Conservation (phyloP, 2,113 vertebrate species). For the Brachirus orientalis region DNA sequence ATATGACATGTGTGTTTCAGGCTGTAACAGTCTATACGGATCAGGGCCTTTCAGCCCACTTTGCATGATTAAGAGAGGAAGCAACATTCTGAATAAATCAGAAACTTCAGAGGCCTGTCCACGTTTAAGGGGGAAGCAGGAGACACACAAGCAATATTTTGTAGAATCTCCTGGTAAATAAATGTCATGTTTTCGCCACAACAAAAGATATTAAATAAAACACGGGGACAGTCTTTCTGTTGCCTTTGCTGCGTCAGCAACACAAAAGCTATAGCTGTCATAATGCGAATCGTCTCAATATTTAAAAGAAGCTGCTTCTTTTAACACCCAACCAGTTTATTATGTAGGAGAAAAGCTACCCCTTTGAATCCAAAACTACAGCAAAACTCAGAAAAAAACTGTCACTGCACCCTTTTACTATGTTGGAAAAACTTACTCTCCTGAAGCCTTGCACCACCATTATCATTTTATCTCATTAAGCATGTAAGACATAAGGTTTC, state of each 20-base stretch:
- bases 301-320: too few relatives aligned
- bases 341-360: too few relatives aligned
- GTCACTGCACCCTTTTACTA: neutral
- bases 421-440: slow-evolving; percentile 7
- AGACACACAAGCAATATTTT: slow-evolving; percentile 66
- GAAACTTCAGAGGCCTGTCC: slow-evolving; percentile 60
- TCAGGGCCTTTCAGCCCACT: slow-evolving; percentile 70
- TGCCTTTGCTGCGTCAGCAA: slow-evolving; percentile 55
- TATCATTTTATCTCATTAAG: slow-evolving; percentile 12
- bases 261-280: slow-evolving; percentile 13
- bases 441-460: slow-evolving; percentile 14
- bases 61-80: slow-evolving; percentile 70
- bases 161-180: slow-evolving; percentile 77
- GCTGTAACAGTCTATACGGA: slow-evolving; percentile 45
- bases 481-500: neutral
- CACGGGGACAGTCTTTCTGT: slow-evolving; percentile 40
- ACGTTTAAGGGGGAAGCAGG: slow-evolving; percentile 37
- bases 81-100: slow-evolving; percentile 74
- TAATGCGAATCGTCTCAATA: neutral
- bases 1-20: slow-evolving; percentile 66
- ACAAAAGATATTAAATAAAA: slow-evolving; percentile 79
- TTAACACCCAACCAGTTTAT: too few relatives aligned
- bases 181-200: slow-evolving; percentile 78
- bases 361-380: too few relatives aligned
- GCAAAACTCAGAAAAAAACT: too few relatives aligned